Conservation (phyloP, 2,113 vertebrate genomes). For the Chloebia gouldiae region DNA sequence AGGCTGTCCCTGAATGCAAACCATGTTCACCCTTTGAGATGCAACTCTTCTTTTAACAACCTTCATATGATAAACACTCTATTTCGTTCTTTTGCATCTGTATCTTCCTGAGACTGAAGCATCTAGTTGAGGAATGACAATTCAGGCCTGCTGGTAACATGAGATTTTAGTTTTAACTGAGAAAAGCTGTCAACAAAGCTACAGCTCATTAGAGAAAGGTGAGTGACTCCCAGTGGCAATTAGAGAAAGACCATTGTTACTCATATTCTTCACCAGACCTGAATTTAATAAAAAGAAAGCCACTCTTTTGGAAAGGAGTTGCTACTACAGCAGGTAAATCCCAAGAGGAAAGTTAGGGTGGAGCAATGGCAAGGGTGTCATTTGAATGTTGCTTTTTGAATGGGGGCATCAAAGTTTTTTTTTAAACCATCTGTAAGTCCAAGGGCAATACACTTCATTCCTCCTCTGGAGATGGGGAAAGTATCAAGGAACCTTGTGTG, state of each 20-base stretch:
- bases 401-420: background rate
- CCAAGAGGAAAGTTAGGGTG: background rate
- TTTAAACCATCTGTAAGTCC: background rate
- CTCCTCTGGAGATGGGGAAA: background rate
- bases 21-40: background rate
- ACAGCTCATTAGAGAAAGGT: background rate
- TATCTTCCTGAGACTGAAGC: background rate
- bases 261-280: background rate
- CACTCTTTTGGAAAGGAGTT: background rate
- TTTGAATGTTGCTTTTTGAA: background rate
- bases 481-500: background rate
- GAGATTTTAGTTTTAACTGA: background rate
- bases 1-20: background rate
- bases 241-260: background rate
- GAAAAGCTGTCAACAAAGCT: background rate
- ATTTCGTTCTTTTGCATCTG: background rate
- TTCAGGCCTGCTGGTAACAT: background rate
- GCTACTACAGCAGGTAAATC: background rate
- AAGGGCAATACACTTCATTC: background rate
- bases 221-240: background rate
- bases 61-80: background rate
- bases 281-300: background rate
- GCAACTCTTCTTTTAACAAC: background rate
- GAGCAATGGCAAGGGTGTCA: background rate
- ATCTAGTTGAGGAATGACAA: background rate